These are phyloP conservation scores for Apostichopus japonicus DNA, from an alignment of 35 echinoderm and acorn worm species.

Conservation along the genomic window DNA sequence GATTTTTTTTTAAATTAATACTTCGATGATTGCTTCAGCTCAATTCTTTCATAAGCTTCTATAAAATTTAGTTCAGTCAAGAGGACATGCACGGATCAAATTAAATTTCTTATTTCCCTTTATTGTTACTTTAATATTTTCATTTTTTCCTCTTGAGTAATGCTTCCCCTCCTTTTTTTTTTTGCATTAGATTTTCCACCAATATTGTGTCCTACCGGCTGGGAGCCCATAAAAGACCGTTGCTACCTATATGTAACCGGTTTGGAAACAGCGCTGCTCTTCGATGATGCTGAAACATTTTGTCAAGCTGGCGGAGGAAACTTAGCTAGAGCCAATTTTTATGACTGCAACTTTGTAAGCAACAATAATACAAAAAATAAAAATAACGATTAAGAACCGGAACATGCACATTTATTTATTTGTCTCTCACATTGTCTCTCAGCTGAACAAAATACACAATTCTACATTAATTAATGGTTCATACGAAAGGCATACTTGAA, in stretches of 20 bases:
- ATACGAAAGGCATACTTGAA: background rate
- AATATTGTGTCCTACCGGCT: background rate
- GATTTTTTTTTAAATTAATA: too few relatives aligned
- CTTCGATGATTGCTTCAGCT: too few relatives aligned
- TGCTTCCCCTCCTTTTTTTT: background rate
- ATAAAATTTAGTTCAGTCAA: background rate
- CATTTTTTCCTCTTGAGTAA: background rate
- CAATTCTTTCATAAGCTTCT: background rate
- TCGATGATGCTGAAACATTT: background rate
- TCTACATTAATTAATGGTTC: too few relatives aligned
- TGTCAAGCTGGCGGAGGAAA: background rate
- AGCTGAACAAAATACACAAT: too few relatives aligned
- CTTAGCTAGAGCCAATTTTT: slow-evolving; percentile 31
- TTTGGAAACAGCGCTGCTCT: background rate
- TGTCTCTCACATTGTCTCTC: too few relatives aligned
- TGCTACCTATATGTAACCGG: slow-evolving; percentile 12
- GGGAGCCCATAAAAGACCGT: background rate
- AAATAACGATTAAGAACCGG: too few relatives aligned
- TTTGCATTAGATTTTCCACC: slow-evolving; percentile 19
- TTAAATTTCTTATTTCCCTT: background rate
- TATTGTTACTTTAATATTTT: background rate
- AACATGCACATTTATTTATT: too few relatives aligned
- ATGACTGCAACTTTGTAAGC: slow-evolving; percentile 49
- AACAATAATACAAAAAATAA: background rate
- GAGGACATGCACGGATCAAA: background rate